These are phyloP conservation scores for Hypotaenidia okinawae DNA, from an alignment of 2,797 vertebrate genomes.

Conservation along the genomic window DNA sequence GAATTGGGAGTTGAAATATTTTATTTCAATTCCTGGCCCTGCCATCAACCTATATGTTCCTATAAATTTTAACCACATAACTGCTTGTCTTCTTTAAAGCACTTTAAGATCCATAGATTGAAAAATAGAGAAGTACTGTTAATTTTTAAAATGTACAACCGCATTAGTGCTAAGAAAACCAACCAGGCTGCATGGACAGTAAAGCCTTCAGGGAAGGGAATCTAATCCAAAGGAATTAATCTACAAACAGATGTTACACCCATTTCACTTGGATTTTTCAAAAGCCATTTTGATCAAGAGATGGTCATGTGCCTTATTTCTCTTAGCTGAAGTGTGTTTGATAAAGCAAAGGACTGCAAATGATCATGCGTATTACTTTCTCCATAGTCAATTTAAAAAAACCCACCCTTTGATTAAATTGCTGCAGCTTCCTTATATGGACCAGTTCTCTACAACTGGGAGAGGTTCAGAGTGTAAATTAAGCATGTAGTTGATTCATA, in stretches of 20 bases:
- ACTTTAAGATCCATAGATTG: not conserved
- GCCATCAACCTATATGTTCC: not conserved
- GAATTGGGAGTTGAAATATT: not conserved
- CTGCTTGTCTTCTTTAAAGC: not conserved
- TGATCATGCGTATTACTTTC: not conserved
- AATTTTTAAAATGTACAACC: not conserved
- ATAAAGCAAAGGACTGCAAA: not conserved
- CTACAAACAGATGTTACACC: not conserved
- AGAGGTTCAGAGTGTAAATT: not conserved
- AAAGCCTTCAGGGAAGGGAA: not conserved
- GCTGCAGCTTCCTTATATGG: not conserved
- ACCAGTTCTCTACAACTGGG: not conserved
- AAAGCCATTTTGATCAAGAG: not conserved
- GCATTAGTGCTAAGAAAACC: not conserved
- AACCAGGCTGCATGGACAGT: not conserved
- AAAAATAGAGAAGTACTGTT: not conserved
- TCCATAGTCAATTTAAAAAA: not conserved
- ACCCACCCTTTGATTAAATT: not conserved
- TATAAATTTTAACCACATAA: not conserved
- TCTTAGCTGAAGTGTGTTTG: not conserved
- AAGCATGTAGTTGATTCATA: not conserved
- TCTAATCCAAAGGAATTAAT: not conserved
- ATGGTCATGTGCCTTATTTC: not conserved
- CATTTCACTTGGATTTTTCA: not conserved
- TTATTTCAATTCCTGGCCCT: not conserved